phyloP scores from a whole-genome alignment of 2,797 vertebrate genomes.

The Melanotaenia nigrans region DNA sequence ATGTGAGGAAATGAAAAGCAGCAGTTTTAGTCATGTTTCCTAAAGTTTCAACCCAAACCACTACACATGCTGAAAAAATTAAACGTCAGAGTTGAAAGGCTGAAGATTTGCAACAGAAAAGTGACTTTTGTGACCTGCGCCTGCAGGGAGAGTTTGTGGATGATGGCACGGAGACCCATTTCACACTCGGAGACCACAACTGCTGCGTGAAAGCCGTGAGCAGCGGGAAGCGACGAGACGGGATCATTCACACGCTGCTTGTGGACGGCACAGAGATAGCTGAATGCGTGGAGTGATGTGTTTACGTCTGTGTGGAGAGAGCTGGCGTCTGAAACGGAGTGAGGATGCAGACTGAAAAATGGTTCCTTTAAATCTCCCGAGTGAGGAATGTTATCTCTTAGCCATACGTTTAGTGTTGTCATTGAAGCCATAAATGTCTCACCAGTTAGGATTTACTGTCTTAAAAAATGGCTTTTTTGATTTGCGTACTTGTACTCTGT shows the following conservation, averaged over 20 bases:
- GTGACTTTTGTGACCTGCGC: neutral
- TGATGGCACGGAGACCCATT: conserved; percentile 97
- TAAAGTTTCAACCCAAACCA: neutral
- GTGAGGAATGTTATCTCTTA: conserved; percentile 23
- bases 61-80: neutral
- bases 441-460: conserved; percentile 12
- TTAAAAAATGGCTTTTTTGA: neutral
- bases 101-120: neutral
- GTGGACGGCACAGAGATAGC: conserved; percentile 91
- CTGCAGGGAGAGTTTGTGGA: conserved; percentile 97
- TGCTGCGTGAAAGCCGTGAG: conserved; percentile 98
- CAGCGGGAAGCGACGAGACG: conserved; percentile 93
- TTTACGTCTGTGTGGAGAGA: conserved; percentile 3
- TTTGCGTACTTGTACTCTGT: conserved; percentile 7
- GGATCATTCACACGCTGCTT: conserved; percentile 94
- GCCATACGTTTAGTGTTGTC: conserved; percentile 27
- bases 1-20: neutral
- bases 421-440: conserved; percentile 18
- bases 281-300: conserved; percentile 83
- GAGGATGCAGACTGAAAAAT: neutral
- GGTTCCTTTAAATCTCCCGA: conserved; percentile 11
- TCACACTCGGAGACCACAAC: conserved; percentile 88
- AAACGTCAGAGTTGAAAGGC: neutral
- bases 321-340: conserved; percentile 8
- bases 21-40: neutral